phyloP scores from a whole-genome alignment of 2,888 invertebrate genomes.

The Cheilosia variabilis region DNA sequence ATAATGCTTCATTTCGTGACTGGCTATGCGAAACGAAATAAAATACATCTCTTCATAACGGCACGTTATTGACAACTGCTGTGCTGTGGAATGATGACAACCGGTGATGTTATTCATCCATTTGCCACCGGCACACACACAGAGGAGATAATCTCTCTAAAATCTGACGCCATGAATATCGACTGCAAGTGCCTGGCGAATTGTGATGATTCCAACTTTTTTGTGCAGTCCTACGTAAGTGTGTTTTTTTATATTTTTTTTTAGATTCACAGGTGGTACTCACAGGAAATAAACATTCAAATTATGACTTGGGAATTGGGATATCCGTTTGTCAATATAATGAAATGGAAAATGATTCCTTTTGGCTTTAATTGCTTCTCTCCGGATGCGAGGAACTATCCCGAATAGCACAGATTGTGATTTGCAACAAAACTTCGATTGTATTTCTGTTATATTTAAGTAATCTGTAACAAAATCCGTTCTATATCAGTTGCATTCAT shows the following conservation, averaged over 20 bases:
- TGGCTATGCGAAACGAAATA: slow-evolving; percentile 60
- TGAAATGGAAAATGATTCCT: too few species aligned
- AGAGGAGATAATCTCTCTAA: slow-evolving; percentile 86
- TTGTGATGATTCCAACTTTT: slow-evolving; percentile 89
- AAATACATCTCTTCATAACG: slow-evolving; percentile 57
- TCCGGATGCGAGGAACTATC: too few species aligned
- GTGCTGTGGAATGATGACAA: slow-evolving; percentile 29
- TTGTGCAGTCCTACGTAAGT: slow-evolving; percentile 87
- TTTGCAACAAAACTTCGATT: too few species aligned
- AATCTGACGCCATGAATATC: slow-evolving; percentile 84
- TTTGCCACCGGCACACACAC: slow-evolving; percentile 46
- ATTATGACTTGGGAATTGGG: too few species aligned
- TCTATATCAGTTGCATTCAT: too few species aligned
- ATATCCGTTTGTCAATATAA: too few species aligned
- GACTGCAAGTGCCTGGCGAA: slow-evolving; percentile 88
- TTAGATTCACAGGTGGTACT: not conserved
- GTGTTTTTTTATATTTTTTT: not conserved
- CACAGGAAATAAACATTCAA: not conserved
- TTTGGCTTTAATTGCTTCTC: too few species aligned
- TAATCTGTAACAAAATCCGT: too few species aligned
- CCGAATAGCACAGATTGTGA: too few species aligned
- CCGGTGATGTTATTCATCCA: slow-evolving; percentile 33
- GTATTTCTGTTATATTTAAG: too few species aligned
- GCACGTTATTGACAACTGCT: slow-evolving; percentile 63
- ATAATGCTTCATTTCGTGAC: slow-evolving; percentile 48